Conservation (phyloP, 2,797 vertebrate species). For the Rhabdophis nuchalis region DNA sequence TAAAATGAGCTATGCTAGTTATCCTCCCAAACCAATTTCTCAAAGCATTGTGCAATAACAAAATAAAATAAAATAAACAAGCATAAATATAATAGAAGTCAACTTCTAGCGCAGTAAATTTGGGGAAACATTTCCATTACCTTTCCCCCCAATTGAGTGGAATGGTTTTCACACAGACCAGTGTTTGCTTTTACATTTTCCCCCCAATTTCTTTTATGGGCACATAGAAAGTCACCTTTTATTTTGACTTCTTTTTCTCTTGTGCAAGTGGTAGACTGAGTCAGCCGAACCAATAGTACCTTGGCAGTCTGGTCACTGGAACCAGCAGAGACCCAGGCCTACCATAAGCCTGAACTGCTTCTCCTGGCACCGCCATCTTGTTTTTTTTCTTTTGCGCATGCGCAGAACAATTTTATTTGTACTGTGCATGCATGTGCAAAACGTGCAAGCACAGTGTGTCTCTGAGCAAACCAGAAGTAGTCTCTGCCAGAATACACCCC, state of each 20-base stretch:
- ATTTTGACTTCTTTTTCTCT: background rate
- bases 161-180: background rate
- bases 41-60: conserved; percentile 33
- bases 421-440: too few species aligned
- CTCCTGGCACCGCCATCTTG: too few species aligned
- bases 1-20: background rate
- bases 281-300: too few species aligned
- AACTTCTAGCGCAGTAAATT: conserved; percentile 25
- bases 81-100: conserved; percentile 28
- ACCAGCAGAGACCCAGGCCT: too few species aligned
- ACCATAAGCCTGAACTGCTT: too few species aligned
- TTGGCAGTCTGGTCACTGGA: too few species aligned
- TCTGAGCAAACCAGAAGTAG: too few species aligned
- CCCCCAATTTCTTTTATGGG: background rate
- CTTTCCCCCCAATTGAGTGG: background rate
- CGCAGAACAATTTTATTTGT: too few species aligned
- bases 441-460: too few species aligned
- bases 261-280: background rate
- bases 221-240: background rate
- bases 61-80: conserved; percentile 25
- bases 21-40: conserved; percentile 40
- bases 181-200: background rate
- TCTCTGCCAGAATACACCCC: too few species aligned
- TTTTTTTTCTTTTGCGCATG: too few species aligned
- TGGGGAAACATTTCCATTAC: conserved; percentile 33